Evolutionary conservation across 1,140 invertebrate species (phyloP).

Genomic region (Odontomachus brunneus): DNA sequence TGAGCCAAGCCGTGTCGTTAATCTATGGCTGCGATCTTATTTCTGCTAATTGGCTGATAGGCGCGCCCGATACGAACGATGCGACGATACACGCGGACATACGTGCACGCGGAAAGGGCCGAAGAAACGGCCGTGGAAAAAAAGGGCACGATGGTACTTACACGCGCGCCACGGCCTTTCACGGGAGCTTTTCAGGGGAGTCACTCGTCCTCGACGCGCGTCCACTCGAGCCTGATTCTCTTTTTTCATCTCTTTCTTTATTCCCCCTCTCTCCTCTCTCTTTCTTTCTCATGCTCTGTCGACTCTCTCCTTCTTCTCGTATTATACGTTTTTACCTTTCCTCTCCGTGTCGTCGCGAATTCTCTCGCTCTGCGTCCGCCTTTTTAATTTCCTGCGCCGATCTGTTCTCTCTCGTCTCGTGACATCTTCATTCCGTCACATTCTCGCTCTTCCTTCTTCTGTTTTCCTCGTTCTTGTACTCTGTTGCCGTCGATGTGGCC

Average conservation of each 20-base stretch:
- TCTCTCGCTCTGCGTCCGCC: neutral
- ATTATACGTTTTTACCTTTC: neutral
- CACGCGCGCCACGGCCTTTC: slow-evolving; percentile 47
- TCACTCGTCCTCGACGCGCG: neutral
- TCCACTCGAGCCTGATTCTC: neutral
- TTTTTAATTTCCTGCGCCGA: slow-evolving; percentile 15
- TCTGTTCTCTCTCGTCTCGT: neutral
- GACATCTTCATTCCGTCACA: neutral
- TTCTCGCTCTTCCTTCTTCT: neutral
- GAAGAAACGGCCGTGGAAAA: slow-evolving; percentile 35
- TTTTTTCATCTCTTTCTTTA: slow-evolving; percentile 17
- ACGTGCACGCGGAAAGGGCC: slow-evolving; percentile 58
- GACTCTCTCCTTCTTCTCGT: too few species aligned
- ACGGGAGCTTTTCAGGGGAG: slow-evolving; percentile 53
- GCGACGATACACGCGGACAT: slow-evolving; percentile 51
- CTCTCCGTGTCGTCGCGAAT: neutral
- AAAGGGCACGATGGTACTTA: slow-evolving; percentile 57
- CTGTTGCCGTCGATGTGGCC: neutral
- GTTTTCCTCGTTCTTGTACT: neutral
- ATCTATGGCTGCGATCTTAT: slow-evolving; percentile 72
- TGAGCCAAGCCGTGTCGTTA: slow-evolving; percentile 66
- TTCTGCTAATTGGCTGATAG: slow-evolving; percentile 76
- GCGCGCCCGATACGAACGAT: slow-evolving; percentile 69
- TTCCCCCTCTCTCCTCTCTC: neutral
- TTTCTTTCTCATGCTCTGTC: neutral